Percentiles rank a stretch among this genome's conserved stretches.
These are phyloP conservation scores for Koerneria pararmatus DNA, from an alignment of 2,888 invertebrate species.

Conservation along the genomic window DNA sequence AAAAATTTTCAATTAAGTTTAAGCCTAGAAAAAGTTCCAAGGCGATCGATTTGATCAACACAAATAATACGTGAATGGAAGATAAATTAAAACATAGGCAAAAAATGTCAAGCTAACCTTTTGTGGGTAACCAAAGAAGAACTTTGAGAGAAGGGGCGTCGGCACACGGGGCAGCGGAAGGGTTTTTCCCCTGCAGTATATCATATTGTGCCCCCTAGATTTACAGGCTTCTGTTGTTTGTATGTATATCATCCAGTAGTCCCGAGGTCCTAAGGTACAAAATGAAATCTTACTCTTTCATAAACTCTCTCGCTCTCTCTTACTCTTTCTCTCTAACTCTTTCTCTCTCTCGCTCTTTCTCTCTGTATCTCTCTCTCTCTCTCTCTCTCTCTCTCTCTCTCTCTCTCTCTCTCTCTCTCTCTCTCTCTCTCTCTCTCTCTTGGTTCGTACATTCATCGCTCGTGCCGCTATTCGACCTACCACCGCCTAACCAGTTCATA, in stretches of 20 bases:
- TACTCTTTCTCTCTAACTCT: no score
- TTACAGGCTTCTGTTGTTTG: conserved; percentile 25
- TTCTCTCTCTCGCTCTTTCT: no score
- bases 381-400: not conserved
- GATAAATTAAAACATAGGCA: not conserved
- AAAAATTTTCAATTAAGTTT: no score
- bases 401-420: no score
- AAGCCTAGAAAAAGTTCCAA: no score
- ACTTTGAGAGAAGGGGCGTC: conserved; percentile 89
- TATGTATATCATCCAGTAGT: conserved; percentile 12
- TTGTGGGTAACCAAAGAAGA: conserved; percentile 94
- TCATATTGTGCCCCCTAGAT: not conserved
- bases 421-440: no score
- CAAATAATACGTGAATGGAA: no score
- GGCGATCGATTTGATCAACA: no score
- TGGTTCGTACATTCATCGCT: no score
- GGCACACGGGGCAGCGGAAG: conserved; percentile 93
- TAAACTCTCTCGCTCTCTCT: not conserved
- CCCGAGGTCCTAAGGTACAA: not conserved
- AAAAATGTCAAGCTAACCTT: conserved; percentile 65
- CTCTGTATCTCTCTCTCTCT: no score
- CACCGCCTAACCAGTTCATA: no score
- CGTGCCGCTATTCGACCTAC: no score
- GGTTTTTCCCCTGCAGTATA: conserved; percentile 84
- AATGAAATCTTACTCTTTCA: conserved; percentile 4